Base-by-base conservation (phyloP, 2,797 vertebrate genomes). In the Crenichthys baileyi region DNA sequence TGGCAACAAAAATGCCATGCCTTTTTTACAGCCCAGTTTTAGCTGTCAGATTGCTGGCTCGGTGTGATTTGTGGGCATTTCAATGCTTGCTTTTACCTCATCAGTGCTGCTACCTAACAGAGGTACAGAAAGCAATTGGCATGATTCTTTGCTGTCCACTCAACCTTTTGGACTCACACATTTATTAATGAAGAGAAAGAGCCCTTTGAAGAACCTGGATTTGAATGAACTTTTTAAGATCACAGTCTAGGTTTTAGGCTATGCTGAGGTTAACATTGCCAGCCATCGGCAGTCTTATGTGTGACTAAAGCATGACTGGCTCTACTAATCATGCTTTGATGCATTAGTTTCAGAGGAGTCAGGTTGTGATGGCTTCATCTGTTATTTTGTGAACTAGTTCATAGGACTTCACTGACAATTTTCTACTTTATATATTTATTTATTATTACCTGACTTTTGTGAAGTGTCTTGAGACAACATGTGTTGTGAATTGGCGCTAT, bases 51-150 rank as follows among this genome's bases (percentile, higher is more conserved):
- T 88, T 7, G 55, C 65, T 53, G 84, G 73, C 79, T 63, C 78
- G n/a, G 61, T 72, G 70, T 87, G 87, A 90, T 89, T 90, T 91
- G 87, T 83, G 74, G 74, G 84, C 73, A 72, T 88, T 89, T 84
- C 84, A 85, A 84, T 80, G 76, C 78, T 86, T 50, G 76, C 81
- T 78, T 84, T 65, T 79, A 80, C 83, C 86, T 89, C 82, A 86
- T 88, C 87, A 85, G 56, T 53, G 80, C 83, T 73, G 83, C 86
- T 85, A 77, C 82, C 81, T 79, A 83, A 75, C 83, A 72, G 78
- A 84, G 81, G 85, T 76, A 61, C 85, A 82, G 83, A 81, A 73
- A 80, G 74, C 78, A 87, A 83, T 84, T 81, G 82, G 74, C 73
- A 81, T 89, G 72, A 79, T 78, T 81, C 78, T 83, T 68, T 73